Conservation (phyloP, 2,888 invertebrate species). For the Tupiocoris notatus region DNA sequence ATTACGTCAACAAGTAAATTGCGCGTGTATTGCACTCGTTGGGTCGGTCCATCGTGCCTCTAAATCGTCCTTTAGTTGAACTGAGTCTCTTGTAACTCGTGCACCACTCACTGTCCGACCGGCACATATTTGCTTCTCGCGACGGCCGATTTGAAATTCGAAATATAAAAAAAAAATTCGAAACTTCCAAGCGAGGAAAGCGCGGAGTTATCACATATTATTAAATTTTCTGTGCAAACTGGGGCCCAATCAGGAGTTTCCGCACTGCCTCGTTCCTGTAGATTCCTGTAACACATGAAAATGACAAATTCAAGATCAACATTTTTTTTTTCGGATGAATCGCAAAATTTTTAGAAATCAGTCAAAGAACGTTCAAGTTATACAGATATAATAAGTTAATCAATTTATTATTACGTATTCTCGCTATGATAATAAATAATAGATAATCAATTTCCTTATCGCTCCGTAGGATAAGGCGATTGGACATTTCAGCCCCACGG, state of each 20-base stretch:
- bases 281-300: constrained; percentile 30
- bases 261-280: not conserved
- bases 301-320: not conserved
- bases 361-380: no score
- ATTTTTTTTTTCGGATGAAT: not conserved
- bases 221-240: constrained; percentile 1
- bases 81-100: constrained; percentile 17
- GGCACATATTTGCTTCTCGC: constrained; percentile 11
- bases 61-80: not conserved
- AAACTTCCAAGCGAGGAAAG: not conserved
- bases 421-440: no score
- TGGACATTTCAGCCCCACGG: no score
- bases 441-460: no score
- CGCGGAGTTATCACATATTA: constrained; percentile 20
- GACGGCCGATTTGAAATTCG: not conserved
- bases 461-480: no score
- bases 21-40: constrained; percentile 18
- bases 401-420: no score
- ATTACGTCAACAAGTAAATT: constrained; percentile 25
- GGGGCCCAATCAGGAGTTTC: constrained; percentile 26
- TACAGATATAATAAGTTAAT: no score
- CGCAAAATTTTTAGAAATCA: not conserved
- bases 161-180: not conserved
- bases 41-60: constrained; percentile 28
- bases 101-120: constrained; percentile 37